Conservation (phyloP, 2,888 invertebrate species). For the Hyles lineata region DNA sequence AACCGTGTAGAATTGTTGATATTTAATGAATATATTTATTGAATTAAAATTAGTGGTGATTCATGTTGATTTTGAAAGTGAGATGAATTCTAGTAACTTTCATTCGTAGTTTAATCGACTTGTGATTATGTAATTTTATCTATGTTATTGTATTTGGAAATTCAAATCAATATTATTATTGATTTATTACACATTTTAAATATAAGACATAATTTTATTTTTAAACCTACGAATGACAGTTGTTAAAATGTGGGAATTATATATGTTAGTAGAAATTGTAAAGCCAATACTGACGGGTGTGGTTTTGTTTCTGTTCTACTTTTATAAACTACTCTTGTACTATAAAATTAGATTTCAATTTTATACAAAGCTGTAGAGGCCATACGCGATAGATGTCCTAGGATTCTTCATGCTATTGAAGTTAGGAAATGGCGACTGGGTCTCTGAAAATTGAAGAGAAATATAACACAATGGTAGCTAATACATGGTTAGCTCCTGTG, state of each 20-base stretch:
- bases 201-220: background rate
- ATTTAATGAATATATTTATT: slow-evolving; percentile 29
- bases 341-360: slow-evolving; percentile 34
- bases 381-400: slow-evolving; percentile 26
- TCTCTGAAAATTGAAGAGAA: background rate
- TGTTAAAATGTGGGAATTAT: slow-evolving; percentile 15
- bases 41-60: slow-evolving; percentile 26
- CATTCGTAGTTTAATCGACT: slow-evolving; percentile 22
- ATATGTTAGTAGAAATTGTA: slow-evolving; percentile 3
- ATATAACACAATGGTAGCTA: background rate
- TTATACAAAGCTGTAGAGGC: slow-evolving; percentile 39
- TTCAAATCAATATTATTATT: background rate
- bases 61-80: slow-evolving; percentile 28
- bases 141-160: slow-evolving; percentile 1
- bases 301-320: slow-evolving; percentile 36
- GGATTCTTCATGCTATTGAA: slow-evolving; percentile 3
- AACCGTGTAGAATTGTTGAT: slow-evolving; percentile 29
- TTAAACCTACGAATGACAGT: slow-evolving; percentile 9
- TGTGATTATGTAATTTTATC: slow-evolving; percentile 28
- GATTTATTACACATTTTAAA: slow-evolving; percentile 8
- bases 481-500: no score
- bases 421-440: slow-evolving; percentile 13
- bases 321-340: slow-evolving; percentile 29
- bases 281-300: slow-evolving; percentile 33
- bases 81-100: slow-evolving; percentile 18